A percentile compares a stretch with the other conserved stretches of the same genome.
Conservation (phyloP, 2,888 invertebrate species). For the Coenonympha arcania region DNA sequence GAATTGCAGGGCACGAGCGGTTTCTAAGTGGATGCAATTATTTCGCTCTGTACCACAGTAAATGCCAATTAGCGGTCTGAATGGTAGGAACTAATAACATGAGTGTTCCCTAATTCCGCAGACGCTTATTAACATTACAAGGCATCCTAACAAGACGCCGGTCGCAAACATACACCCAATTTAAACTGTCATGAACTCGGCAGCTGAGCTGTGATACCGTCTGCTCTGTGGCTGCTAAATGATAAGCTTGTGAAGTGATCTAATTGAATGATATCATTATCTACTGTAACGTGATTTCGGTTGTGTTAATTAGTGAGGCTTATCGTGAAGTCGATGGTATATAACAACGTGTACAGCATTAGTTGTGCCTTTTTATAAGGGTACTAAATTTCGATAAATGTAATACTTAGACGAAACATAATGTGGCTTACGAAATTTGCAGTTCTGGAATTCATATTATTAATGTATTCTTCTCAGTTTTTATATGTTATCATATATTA, state of each 20-base stretch:
- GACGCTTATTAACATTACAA: constrained; percentile 50
- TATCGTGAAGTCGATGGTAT: too few relatives aligned
- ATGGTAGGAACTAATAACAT: constrained; percentile 23
- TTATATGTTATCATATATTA: too few relatives aligned
- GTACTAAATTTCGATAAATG: too few relatives aligned
- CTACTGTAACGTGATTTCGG: neutral
- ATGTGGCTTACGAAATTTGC: too few relatives aligned
- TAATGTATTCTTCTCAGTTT: too few relatives aligned
- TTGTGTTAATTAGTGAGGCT: neutral
- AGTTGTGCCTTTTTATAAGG: too few relatives aligned
- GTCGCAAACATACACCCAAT: constrained; percentile 44
- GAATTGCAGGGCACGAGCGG: constrained; percentile 11
- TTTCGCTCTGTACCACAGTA: constrained; percentile 3
- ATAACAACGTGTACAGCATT: too few relatives aligned
- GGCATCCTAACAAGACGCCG: constrained; percentile 42
- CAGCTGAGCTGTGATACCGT: neutral
- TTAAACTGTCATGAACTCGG: constrained; percentile 31
- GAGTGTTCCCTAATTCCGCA: constrained; percentile 25
- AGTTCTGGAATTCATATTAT: too few relatives aligned
- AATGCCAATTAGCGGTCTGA: constrained; percentile 24
- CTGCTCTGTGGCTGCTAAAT: constrained; percentile 9
- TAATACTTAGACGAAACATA: too few relatives aligned
- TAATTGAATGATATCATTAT: constrained; percentile 8
- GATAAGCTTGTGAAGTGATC: constrained; percentile 6
- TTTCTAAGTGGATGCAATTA: constrained; percentile 15